Conservation (phyloP, 2,888 invertebrate species). For the Tholera decimalis region DNA sequence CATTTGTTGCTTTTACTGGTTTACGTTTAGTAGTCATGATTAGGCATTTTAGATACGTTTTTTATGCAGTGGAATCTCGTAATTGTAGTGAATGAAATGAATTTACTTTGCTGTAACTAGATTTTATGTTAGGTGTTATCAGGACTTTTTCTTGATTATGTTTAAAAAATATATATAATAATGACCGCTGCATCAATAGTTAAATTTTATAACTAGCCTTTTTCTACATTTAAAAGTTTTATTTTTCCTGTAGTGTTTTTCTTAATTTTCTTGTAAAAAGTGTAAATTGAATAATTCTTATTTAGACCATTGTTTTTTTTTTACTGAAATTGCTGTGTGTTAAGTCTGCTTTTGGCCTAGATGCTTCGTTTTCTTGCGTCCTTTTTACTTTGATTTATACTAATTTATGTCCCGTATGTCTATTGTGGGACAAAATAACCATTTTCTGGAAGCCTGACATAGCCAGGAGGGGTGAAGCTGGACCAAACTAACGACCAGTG, state of each 20-base stretch:
- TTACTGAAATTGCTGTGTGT: not conserved
- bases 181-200: too few species aligned
- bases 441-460: too few species aligned
- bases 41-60: not conserved
- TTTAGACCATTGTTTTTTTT: not conserved
- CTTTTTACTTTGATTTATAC: not conserved
- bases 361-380: not conserved
- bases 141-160: not conserved
- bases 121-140: not conserved
- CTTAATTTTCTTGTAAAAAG: not conserved
- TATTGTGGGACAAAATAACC: too few species aligned
- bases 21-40: not conserved
- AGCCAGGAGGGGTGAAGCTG: too few species aligned
- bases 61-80: not conserved
- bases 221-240: not conserved
- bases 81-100: not conserved
- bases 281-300: not conserved
- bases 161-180: too few species aligned
- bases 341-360: not conserved
- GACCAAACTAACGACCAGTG: too few species aligned
- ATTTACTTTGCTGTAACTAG: not conserved
- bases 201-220: not conserved
- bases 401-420: too few species aligned
- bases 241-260: not conserved
- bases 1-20: not conserved